Evolutionary conservation across 2,113 vertebrate species (phyloP), one percentile per base, ranked within the genome.

Genomic region (Ellobius talpinus): DNA sequence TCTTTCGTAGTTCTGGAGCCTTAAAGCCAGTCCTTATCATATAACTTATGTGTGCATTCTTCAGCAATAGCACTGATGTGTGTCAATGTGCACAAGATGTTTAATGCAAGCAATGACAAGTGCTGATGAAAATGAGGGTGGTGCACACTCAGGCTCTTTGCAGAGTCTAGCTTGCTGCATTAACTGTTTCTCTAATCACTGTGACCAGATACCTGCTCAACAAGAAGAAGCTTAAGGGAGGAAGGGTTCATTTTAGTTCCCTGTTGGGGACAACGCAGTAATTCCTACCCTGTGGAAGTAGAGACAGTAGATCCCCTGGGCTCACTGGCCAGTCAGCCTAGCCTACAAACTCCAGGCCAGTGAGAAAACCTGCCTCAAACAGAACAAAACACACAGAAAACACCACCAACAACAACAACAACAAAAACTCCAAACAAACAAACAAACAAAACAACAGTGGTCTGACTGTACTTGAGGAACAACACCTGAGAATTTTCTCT

Each of bases 391-490:
- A 45, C 45, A 85, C 17, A 77, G 29, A 47, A 29, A 76, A 68
- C 24, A 66, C 29, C 31, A 36, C 14, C 66, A 68, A 5, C 68
- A 68, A 36, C 5, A 7, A 45, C 4, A 76, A 29, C 4, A 31
- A 47, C 2, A 55, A 55, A 55, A 55, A 55, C 52, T 55, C 68
- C 68, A 70, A 70, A 12, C 65, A 66, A 70, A 70, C 29, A 31
- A 70, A 76, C 39, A 76, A 77, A 50, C 24, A 47, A 45, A 31
- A 36, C 2, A 47, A 47, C 26, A 42, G 16, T 47, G 29, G 26
- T 5, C 23, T 1, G 0, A 2, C 4, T 45, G 39, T 29, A 68
- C 29, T 9, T 1, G 17, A 47, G 63, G 29, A 21, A 36, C 42
- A 86, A 11, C 42, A 47, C 84, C 26, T 21, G 26, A 45, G 39